phyloP scores from a whole-genome alignment of 2,797 vertebrate species.

The Odontamblyopus rebecca region DNA sequence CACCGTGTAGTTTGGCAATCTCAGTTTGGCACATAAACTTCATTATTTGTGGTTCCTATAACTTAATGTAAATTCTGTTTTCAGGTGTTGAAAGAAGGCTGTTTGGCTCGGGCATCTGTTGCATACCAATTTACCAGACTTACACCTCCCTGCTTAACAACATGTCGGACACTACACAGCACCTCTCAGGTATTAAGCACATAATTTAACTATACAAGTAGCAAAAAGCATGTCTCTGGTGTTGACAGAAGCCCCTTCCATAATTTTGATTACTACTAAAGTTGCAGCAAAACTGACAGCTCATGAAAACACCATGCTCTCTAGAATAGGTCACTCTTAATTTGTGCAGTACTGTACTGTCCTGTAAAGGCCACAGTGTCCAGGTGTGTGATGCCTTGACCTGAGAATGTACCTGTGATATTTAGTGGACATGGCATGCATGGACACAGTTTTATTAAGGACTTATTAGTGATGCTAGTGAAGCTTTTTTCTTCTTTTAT shows the following conservation, averaged over 20 bases:
- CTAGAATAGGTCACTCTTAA: constrained; percentile 41
- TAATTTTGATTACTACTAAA: not conserved
- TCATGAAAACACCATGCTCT: constrained; percentile 11
- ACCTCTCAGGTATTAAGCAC: constrained; percentile 75
- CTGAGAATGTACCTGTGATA: constrained; percentile 4
- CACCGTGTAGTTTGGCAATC: not conserved
- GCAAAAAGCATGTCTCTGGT: not conserved
- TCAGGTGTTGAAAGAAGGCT: constrained; percentile 48
- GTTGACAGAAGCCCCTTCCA: not conserved
- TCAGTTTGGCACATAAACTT: not conserved
- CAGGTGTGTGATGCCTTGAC: constrained; percentile 38
- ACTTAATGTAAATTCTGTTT: not conserved
- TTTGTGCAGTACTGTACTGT: constrained; percentile 18
- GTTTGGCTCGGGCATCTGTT: constrained; percentile 45
- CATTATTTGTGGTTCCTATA: not conserved
- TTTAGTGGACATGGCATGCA: not conserved
- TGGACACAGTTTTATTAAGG: not conserved
- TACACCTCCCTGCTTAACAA: constrained; percentile 29
- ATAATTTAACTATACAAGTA: not conserved
- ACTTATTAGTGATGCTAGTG: not conserved
- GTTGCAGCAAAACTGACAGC: constrained; percentile 31
- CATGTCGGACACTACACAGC: constrained; percentile 73
- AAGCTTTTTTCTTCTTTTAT: not conserved
- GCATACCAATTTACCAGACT: constrained; percentile 35
- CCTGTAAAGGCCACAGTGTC: constrained; percentile 30